A percentile compares a stretch with the other conserved stretches of the same genome.
Conservation (phyloP, 2,888 invertebrate genomes). For the Agrenia bidenticulata region DNA sequence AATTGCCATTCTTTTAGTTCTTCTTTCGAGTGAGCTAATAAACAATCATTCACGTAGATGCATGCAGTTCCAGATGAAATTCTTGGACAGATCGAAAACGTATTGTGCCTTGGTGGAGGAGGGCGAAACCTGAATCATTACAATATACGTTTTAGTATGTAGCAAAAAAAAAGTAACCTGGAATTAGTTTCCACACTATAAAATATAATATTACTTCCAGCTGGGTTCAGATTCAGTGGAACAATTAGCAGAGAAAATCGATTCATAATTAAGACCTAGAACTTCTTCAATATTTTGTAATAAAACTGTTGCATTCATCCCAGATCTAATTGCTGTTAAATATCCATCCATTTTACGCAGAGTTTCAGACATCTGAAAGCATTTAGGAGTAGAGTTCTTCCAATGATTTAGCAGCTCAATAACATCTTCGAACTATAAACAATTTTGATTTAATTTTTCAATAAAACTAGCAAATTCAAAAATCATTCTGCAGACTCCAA, state of each 20-base stretch:
- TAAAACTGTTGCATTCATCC: slow-evolving; percentile 40
- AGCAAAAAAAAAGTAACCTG: not conserved
- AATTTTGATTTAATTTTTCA: too few species aligned
- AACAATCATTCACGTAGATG: slow-evolving; percentile 70
- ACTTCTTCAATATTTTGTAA: slow-evolving; percentile 42
- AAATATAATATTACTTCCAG: slow-evolving; percentile 7
- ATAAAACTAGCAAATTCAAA: slow-evolving; percentile 6
- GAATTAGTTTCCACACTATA: not conserved
- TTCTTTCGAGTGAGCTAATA: slow-evolving; percentile 70
- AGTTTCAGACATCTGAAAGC: slow-evolving; percentile 38
- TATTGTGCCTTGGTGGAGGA: slow-evolving; percentile 43
- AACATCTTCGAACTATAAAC: slow-evolving; percentile 41
- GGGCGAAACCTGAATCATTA: slow-evolving; percentile 38
- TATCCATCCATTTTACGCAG: slow-evolving; percentile 44
- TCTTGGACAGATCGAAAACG: slow-evolving; percentile 48
- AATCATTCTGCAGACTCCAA: not conserved
- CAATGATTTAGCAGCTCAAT: slow-evolving; percentile 45
- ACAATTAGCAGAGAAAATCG: not conserved
- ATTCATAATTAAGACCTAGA: slow-evolving; percentile 17
- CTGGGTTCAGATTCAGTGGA: not conserved
- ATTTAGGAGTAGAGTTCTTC: slow-evolving; percentile 42
- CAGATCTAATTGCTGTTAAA: slow-evolving; percentile 43
- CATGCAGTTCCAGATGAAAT: slow-evolving; percentile 60
- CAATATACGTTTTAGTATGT: not conserved
- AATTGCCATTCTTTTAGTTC: slow-evolving; percentile 74